Evolutionary conservation across 2,888 invertebrate species (phyloP).

Genomic region (Metellina segmentata): DNA sequence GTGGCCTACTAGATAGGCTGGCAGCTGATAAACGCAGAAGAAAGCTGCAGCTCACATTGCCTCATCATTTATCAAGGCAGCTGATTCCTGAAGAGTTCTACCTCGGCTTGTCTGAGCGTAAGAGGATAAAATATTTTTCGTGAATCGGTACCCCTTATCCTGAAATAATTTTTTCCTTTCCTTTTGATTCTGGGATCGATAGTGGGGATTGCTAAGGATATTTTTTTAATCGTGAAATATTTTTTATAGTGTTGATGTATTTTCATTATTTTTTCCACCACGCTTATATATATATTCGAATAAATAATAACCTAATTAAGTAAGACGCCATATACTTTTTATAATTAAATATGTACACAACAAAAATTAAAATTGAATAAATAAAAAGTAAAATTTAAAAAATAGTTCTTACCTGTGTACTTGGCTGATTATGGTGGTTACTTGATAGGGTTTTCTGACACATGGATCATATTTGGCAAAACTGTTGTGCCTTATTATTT

Average conservation of each 20-base stretch:
- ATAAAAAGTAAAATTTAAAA: no score
- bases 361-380: no score
- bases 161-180: not conserved
- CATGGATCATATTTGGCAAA: no score
- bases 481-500: no score
- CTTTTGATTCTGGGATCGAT: not conserved
- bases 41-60: conserved; percentile 2
- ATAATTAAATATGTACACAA: no score
- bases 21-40: conserved; percentile 9
- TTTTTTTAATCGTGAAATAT: not conserved
- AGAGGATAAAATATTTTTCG: not conserved
- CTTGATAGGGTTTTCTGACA: no score
- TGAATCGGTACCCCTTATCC: not conserved
- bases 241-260: not conserved
- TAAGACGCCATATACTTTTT: no score
- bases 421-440: no score
- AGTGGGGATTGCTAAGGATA: not conserved
- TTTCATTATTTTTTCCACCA: no score
- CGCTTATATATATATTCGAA: no score
- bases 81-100: not conserved
- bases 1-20: conserved; percentile 3
- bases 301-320: no score
- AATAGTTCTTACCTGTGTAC: no score
- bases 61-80: conserved; percentile 12
- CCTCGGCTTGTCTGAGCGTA: not conserved